Base-by-base conservation (phyloP, 2,888 invertebrate species). In the Diploptera punctata region DNA sequence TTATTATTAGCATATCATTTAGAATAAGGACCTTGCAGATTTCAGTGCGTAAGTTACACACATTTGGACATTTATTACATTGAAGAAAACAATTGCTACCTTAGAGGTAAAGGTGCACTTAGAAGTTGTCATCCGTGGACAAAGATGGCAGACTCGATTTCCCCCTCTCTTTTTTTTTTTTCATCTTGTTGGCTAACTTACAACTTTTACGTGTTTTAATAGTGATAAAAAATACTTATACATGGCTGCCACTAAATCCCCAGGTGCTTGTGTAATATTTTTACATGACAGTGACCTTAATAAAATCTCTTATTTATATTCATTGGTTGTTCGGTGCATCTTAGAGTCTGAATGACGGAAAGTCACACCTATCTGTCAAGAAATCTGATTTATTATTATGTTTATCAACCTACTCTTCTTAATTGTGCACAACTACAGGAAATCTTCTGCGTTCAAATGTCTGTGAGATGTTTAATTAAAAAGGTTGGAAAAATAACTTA, bases 201-300 rank as follows among this genome's bases (percentile, higher is more conserved):
- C 24, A 52, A 7, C 7, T 24, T 52, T 13, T 24, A 5, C 5
- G 21, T 24, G 24, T 9, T 52, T 52, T 52, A 52, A 52, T 52
- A 52, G 21, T 24, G 7, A 52, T 52, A 52, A 24, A 52, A 52
- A 24, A 10, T 24, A 0, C n/a, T 52, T 52, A 10, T 4, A 24
- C 21, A 2, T 1, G 19, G 24, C 21, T 52, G 24, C 24, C 21
- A 52, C 52, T 24, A 13, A 24, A 0, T 24, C 24, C 52, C 24
- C 21, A 52, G 52, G 52, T 24, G 24, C 24, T 18, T 52, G 62
- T 21, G 43, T 62, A 62, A 62, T 62, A 62, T 62, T 62, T 43
- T 62, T 62, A 62, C 38, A 21, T 62, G 62, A n/a, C 62, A 43
- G 43, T 43, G 62, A 62, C 43, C 62, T 43, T 43, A 62, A 62